phyloP scores from a whole-genome alignment of 2,113 vertebrate genomes.

The Chrysochloris asiatica region DNA sequence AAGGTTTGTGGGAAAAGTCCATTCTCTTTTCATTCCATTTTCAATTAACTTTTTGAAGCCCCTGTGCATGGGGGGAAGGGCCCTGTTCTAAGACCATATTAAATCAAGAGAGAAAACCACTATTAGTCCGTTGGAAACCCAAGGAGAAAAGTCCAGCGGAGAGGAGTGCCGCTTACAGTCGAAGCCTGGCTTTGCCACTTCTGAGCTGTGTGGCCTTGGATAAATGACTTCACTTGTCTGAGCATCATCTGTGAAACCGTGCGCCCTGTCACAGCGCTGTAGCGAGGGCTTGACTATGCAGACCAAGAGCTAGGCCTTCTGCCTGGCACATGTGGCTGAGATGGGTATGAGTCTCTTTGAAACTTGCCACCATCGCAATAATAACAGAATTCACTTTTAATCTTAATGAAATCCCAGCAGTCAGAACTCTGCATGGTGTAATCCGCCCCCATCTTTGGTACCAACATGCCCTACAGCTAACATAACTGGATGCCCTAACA shows the following conservation, averaged over 20 bases:
- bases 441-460: too few relatives aligned
- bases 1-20: too few relatives aligned
- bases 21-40: too few relatives aligned
- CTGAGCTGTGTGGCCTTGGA: not conserved
- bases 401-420: not conserved
- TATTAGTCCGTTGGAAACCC: not conserved
- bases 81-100: not conserved
- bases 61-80: not conserved
- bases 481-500: too few relatives aligned
- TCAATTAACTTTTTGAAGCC: too few relatives aligned
- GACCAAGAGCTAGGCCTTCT: not conserved
- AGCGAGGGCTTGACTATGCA: not conserved
- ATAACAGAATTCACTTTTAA: not conserved
- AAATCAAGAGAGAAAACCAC: not conserved
- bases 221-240: not conserved
- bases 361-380: not conserved
- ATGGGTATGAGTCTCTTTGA: not conserved
- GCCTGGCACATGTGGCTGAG: too few relatives aligned
- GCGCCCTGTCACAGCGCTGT: fast-evolving
- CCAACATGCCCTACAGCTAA: too few relatives aligned
- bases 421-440: too few relatives aligned
- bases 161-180: too few relatives aligned
- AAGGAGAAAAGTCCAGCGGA: fast-evolving
- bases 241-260: not conserved
- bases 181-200: not conserved